Evolutionary conservation across 2,113 vertebrate genomes (phyloP), one percentile per base, ranked within the genome.

Genomic region (Ciconia maguari): DNA sequence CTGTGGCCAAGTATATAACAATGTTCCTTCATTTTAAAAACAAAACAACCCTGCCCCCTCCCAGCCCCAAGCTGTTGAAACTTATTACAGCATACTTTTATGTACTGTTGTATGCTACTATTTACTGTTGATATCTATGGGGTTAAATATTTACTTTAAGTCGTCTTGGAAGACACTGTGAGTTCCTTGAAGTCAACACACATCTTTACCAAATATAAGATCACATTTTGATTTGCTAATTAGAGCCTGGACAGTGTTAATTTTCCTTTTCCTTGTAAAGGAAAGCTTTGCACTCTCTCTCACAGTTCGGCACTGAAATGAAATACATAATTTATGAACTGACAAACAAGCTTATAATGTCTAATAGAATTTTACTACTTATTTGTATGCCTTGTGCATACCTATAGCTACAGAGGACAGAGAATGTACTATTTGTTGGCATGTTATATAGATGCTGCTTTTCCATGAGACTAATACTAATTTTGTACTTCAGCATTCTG

Each of bases 311-410:
- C 36, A 61, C 24, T 71, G 72, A 90, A 95, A 79, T n/a, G 13
- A 82, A 83, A 85, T 87, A 62, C 26, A n/a, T 90, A 79, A 93
- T 94, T 95, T 74, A 83, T 83, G 72, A 91, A 60, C n/a, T 89
- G 55, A 83, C 32, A 83, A 79, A 60, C 18, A 77, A 90, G 17
- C 12, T 66, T 83, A 48, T 44, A 68, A 54, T 85, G 24, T 48
- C 29, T 55, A 77, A 36, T 49, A 87, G 65, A 76, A 34, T 85
- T 88, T 75, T 94, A 29, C 14, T 87, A 46, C 24, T 55, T 78
- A 64, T 44, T 89, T 83, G 36, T 93, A 58, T 81, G 42, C 25
- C 15, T 71, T 55, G 42, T n/a, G 52, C 8, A 7, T 36, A 12
- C 58, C 51, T 84, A 21, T 38, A 81, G 71, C 54, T 76, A 57